Evolutionary conservation across 2,113 vertebrate species (phyloP), one percentile per base, ranked within the genome.

Genomic region (Ailuropoda melanoleuca): DNA sequence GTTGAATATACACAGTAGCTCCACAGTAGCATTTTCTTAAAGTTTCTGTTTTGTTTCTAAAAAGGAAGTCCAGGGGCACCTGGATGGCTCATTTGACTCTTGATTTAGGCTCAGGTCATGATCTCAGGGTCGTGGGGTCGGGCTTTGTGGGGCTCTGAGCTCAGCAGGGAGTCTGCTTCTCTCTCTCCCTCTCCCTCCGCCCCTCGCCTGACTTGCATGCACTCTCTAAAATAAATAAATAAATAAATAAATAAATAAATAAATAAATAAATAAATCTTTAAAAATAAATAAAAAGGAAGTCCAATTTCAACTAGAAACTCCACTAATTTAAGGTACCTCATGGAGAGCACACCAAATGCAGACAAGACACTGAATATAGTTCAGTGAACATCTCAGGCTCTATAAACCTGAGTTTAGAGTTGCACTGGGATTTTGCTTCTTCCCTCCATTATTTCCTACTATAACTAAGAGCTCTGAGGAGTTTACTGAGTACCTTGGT

Each of bases 21-120:
- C 81, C 82, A 37, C 6, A 70, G 34, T 80, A 10, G 88, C 17
- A 55, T 90, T 92, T 95, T 64, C 50, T 48, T 56, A 37, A 62
- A 50, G 43, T 34, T 87, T 96, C 88, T 72, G 18, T 89, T 96
- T 92, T 82, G 43, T 89, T 93, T 97, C 55, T 96, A 72, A 89
- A 93, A 87, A 89, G 26, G 70, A 97, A 94, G 66, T 77, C 53
- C 64, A 83, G 66, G 17, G 34, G 34, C 34, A 68, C 34, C n/a
- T 68, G 34, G 34, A 37, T 19, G 34, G 66, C 66, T 68, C 34
- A 68, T 68, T 8, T 15, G 66, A 37, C 66, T 68, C 66, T 68
- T 68, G 66, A 68, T 68, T 37, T 21, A 8, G 66, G n/a, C n/a
- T 68, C 18, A 37, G 34, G 18, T 37, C 66, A 68, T 68, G 66